Base-by-base conservation (phyloP, 2,113 vertebrate genomes). In the Pteruthius melanotis region DNA sequence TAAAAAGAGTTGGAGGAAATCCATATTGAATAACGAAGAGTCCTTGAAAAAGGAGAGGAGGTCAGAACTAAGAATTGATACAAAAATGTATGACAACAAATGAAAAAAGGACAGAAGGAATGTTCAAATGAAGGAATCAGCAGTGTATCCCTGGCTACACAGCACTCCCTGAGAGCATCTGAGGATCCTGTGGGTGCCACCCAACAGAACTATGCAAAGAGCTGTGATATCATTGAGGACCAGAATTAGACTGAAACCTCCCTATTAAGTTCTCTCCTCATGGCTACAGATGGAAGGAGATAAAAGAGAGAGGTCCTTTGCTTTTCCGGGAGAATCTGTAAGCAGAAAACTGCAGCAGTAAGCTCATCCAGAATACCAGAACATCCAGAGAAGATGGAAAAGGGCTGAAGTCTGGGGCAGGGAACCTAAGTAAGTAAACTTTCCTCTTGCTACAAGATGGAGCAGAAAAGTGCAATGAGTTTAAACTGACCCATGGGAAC, bases 401-500 rank as follows among this genome's bases (percentile, higher is more conserved):
- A 86, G 13, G 27, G 2, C 18, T 87, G 52, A n/a, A 52, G 11
- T 27, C 35, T 59, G 27, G 6, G 68, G n/a, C 19, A 85, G 39
- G n/a, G 23, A 87, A 77, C 4, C 6, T 53, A 45, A 83, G 3
- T 40, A 76, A 82, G 18, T 15, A 49, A 35, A 47, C 44, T 60
- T 93, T 68, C 10, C 20, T 85, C 19, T 79, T 75, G 27, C 8
- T 68, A 76, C 8, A 79, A 37, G 70, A 78, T 21, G 13, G 45
- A 69, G 33, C 9, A 72, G 28, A 80, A 83, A 81, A 70, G 9
- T 50, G 6, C 7, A 83, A 13, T 45, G 17, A 65, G 30, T 90
- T 83, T 47, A 22, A 49, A 50, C 14, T 59, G 18, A 40, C 4
- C 2, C 16, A n/a, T 0, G 0, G 22, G 11, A 39, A 70, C 20